Percentiles rank a stretch among this genome's conserved stretches.
Evolutionary conservation across 1,140 invertebrate genomes (phyloP).

Genomic region (Eueides isabella): DNA sequence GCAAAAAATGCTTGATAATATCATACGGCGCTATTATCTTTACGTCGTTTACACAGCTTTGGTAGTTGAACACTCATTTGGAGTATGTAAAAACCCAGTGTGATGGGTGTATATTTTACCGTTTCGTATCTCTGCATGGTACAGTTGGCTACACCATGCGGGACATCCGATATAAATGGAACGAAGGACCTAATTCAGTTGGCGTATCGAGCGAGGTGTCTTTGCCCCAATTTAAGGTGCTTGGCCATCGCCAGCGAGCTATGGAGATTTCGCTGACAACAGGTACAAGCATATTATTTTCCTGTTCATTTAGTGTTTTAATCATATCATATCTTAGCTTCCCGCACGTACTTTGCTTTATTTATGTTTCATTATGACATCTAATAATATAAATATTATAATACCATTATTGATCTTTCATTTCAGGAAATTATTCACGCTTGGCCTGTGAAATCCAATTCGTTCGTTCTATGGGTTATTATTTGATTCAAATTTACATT

Average conservation of each 20-base stretch:
- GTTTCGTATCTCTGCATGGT: constrained; percentile 84
- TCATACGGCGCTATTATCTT: constrained; percentile 39
- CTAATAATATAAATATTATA: neutral
- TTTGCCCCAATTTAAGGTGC: constrained; percentile 96
- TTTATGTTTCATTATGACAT: neutral
- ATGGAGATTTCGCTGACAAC: constrained; percentile 96
- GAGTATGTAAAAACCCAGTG: constrained; percentile 82
- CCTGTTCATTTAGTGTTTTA: neutral
- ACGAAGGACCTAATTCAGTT: constrained; percentile 95
- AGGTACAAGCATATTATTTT: constrained; percentile 85
- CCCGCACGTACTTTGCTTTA: neutral
- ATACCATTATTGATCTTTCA: neutral
- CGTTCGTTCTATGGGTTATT: constrained; percentile 98
- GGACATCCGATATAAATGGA: constrained; percentile 98
- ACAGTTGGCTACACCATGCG: constrained; percentile 98
- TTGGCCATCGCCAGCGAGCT: constrained; percentile 93
- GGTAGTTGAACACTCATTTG: constrained; percentile 63
- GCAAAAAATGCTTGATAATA: constrained; percentile 46
- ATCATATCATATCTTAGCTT: constrained; percentile 5
- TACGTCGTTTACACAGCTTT: constrained; percentile 44
- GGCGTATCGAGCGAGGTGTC: constrained; percentile 96
- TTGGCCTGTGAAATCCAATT: constrained; percentile 98
- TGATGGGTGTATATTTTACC: constrained; percentile 85
- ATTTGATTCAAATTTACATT: constrained; percentile 99
- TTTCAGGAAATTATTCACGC: constrained; percentile 97